A percentile compares a stretch with the other conserved stretches of the same genome.
These are phyloP conservation scores for Plectus sambesii DNA, from an alignment of 1,140 invertebrate genomes.

Conservation along the genomic window DNA sequence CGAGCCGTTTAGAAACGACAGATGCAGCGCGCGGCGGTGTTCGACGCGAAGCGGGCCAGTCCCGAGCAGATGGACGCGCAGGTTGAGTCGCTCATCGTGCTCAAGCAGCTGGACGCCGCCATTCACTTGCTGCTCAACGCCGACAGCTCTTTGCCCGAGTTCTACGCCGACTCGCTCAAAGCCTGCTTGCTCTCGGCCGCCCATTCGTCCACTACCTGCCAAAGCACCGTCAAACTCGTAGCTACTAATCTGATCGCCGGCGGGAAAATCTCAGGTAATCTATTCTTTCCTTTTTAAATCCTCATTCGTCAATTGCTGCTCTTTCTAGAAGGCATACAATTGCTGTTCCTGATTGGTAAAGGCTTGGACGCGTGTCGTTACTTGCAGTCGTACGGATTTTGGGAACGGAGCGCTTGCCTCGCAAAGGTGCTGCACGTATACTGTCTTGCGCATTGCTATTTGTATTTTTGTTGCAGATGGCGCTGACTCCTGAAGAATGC, in stretches of 20 bases:
- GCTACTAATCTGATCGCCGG: conserved; percentile 62
- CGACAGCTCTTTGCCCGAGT: conserved; percentile 53
- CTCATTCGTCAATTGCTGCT: conserved; percentile 17
- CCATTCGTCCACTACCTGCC: conserved; percentile 54
- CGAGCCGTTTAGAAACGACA: too few species aligned
- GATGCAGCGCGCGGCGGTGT: too few species aligned
- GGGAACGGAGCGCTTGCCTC: conserved; percentile 56
- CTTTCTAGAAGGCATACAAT: conserved; percentile 57
- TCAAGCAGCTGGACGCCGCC: too few species aligned
- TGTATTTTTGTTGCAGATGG: conserved; percentile 42
- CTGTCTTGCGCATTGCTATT: conserved; percentile 1
- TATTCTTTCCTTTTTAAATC: conserved; percentile 1
- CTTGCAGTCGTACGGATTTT: conserved; percentile 56
- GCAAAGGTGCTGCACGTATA: conserved; percentile 53
- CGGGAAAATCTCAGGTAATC: conserved; percentile 48
- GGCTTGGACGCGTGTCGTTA: conserved; percentile 60
- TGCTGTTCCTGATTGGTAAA: conserved; percentile 59
- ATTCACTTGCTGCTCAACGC: conserved; percentile 49
- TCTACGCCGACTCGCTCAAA: conserved; percentile 54
- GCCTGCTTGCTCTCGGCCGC: conserved; percentile 54
- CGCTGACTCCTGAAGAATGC: conserved; percentile 49
- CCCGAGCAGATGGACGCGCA: too few species aligned
- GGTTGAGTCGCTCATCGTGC: too few species aligned
- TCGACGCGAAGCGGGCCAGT: too few species aligned
- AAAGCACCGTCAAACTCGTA: conserved; percentile 60